Percentiles rank a stretch among this genome's conserved stretches.
phyloP scores from a whole-genome alignment of 2,888 invertebrate species.

The Physocephala rufipes region DNA sequence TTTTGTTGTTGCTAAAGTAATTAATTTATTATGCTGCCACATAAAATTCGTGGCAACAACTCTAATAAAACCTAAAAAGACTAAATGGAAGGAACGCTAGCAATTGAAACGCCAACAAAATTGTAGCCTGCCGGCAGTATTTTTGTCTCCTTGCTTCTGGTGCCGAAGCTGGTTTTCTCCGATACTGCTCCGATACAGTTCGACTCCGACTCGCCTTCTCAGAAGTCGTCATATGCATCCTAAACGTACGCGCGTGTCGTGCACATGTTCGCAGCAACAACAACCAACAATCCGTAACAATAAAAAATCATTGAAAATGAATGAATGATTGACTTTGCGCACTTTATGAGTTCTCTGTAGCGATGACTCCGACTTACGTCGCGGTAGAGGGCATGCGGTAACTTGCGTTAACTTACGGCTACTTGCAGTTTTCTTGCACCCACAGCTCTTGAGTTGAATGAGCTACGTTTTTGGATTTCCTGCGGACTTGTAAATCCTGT shows the following conservation, averaged over 20 bases:
- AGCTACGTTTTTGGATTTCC: conserved; percentile 45
- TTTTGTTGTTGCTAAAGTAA: too few relatives aligned
- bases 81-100: too few relatives aligned
- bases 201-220: conserved; percentile 29
- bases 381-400: conserved; percentile 28
- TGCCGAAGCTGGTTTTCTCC: background rate
- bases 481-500: conserved; percentile 55
- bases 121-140: too few relatives aligned
- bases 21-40: too few relatives aligned
- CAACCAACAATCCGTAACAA: too few relatives aligned
- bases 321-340: too few relatives aligned
- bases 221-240: conserved; percentile 35
- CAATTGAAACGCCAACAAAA: too few relatives aligned
- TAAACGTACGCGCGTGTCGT: conserved; percentile 19
- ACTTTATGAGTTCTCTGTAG: conserved; percentile 17
- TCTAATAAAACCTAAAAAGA: too few relatives aligned
- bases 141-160: too few relatives aligned
- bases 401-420: background rate
- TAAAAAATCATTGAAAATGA: too few relatives aligned
- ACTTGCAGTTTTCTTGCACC: conserved; percentile 16
- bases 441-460: background rate
- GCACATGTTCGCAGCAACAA: conserved; percentile 9
- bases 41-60: too few relatives aligned
- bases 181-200: conserved; percentile 8
- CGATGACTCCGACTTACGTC: conserved; percentile 33